Percentiles rank a stretch among this genome's conserved stretches.
Conservation (phyloP, 2,888 invertebrate species). For the Phytoseiulus persimilis region DNA sequence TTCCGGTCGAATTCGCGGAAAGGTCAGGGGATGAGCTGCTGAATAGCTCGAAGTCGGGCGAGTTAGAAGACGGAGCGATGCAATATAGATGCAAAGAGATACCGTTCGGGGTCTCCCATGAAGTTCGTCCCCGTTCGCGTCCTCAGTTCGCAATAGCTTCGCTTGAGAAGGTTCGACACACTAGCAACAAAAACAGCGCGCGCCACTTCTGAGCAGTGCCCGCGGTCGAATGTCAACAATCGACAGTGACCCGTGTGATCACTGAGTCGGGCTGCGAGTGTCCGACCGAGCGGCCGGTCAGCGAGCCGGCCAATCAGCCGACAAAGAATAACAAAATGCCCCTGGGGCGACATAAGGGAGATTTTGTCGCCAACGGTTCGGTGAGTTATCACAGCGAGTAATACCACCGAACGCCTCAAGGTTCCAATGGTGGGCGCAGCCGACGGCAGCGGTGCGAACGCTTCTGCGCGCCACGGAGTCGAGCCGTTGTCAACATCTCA, state of each 20-base stretch:
- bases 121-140: neutral
- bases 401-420: neutral
- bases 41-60: too few species aligned
- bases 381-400: neutral
- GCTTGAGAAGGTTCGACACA: neutral
- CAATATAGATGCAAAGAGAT: too few species aligned
- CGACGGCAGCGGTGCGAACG: neutral
- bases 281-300: neutral
- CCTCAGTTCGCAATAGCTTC: too few species aligned
- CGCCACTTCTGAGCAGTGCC: neutral
- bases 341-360: neutral
- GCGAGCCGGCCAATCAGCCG: neutral
- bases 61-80: too few species aligned
- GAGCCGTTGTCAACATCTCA: neutral
- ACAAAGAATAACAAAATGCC: constrained; percentile 5
- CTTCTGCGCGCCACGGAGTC: neutral
- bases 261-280: neutral
- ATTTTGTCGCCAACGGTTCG: neutral
- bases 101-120: neutral
- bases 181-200: neutral
- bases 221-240: neutral
- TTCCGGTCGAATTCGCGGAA: too few species aligned
- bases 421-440: neutral
- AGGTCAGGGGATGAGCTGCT: too few species aligned
- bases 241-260: neutral